phyloP scores from a whole-genome alignment of 2,888 invertebrate species.

The Thera britannica region DNA sequence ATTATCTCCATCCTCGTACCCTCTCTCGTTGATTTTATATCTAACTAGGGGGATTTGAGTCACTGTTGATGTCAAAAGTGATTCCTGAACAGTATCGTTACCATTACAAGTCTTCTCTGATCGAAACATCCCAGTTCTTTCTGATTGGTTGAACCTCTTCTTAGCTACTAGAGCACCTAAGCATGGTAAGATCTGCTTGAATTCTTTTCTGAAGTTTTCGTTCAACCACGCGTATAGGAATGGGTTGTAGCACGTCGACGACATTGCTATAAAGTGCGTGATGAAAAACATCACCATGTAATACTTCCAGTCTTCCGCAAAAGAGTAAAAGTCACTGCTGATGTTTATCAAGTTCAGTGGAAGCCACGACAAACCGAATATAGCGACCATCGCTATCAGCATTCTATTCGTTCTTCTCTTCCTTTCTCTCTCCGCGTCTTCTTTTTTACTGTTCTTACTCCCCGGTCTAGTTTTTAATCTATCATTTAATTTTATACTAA shows the following conservation, averaged over 20 bases:
- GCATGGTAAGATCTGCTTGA: conserved; percentile 90
- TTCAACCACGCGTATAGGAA: conserved; percentile 98
- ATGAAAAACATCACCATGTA: conserved; percentile 91
- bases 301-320: conserved; percentile 87
- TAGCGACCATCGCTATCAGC: conserved; percentile 95
- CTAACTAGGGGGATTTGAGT: conserved; percentile 75
- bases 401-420: conserved; percentile 94
- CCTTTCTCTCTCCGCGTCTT: conserved; percentile 91
- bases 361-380: conserved; percentile 94
- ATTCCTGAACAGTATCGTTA: conserved; percentile 79
- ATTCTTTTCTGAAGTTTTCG: conserved; percentile 96
- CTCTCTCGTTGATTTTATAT: conserved; percentile 75
- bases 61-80: conserved; percentile 73
- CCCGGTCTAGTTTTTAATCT: conserved; percentile 91
- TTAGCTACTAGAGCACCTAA: conserved; percentile 79
- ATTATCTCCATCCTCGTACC: conserved; percentile 65
- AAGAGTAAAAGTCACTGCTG: conserved; percentile 87
- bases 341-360: conserved; percentile 93
- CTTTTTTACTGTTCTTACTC: conserved; percentile 88
- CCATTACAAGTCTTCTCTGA: conserved; percentile 81
- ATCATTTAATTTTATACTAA: conserved; percentile 90
- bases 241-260: conserved; percentile 97
- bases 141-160: conserved; percentile 74
- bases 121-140: conserved; percentile 75
- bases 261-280: conserved; percentile 95